These are phyloP conservation scores for Syrrhaptes paradoxus DNA, from an alignment of 2,113 vertebrate genomes.

Conservation along the genomic window DNA sequence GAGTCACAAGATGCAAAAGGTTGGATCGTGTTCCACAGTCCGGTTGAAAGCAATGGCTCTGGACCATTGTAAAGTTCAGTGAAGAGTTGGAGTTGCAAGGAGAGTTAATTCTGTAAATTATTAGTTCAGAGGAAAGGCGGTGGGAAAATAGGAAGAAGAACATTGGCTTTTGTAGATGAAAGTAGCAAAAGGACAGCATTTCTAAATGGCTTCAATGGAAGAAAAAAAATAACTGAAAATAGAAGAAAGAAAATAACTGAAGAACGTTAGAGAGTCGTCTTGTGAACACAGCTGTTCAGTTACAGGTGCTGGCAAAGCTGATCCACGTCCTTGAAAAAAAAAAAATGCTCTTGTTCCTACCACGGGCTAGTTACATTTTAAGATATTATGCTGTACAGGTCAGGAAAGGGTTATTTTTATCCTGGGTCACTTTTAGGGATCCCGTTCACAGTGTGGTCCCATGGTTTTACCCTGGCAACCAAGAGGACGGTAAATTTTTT, in stretches of 20 bases:
- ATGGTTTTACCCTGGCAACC: not conserved
- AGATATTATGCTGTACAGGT: accelerated
- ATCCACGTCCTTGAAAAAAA: not conserved
- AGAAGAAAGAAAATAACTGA: too few relatives aligned
- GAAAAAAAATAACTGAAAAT: too few relatives aligned
- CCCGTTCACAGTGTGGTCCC: not conserved
- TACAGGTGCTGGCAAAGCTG: not conserved
- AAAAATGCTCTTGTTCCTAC: not conserved
- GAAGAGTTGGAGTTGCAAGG: not conserved
- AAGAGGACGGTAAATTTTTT: not conserved
- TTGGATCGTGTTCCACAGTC: not conserved
- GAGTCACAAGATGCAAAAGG: not conserved
- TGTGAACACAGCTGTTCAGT: not conserved
- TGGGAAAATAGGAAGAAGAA: not conserved
- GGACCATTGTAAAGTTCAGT: not conserved
- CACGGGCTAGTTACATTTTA: not conserved
- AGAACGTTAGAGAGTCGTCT: not conserved
- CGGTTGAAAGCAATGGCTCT: not conserved
- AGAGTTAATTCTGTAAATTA: not conserved
- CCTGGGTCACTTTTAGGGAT: not conserved
- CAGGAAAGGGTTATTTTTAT: not conserved
- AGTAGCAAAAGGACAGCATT: not conserved
- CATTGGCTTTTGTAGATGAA: not conserved
- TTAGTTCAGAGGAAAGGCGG: not conserved
- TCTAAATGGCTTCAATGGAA: not conserved